These are phyloP conservation scores for Siniperca scherzeri DNA, from an alignment of 2,797 vertebrate genomes.

Conservation along the genomic window DNA sequence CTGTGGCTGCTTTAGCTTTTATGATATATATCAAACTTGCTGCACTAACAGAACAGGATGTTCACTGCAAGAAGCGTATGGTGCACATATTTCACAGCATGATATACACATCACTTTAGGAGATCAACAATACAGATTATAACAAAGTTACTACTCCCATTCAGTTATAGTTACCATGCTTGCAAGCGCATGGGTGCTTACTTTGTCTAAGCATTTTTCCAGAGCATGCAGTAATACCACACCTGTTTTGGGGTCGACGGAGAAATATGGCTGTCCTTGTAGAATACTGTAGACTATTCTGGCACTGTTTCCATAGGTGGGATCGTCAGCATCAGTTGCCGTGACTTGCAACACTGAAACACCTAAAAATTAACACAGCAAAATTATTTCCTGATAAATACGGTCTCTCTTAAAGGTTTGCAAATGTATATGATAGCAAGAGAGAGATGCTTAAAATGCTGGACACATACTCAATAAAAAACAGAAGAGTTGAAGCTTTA, in stretches of 20 bases:
- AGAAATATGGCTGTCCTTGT: conserved; percentile 99
- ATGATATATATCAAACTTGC: conserved; percentile 57
- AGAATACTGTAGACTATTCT: conserved; percentile 98
- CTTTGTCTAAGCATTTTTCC: conserved; percentile 4
- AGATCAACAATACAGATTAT: conserved; percentile 34
- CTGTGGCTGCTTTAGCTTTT: conserved; percentile 61
- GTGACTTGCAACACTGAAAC: conserved; percentile 98
- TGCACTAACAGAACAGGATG: conserved; percentile 52
- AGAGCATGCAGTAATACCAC: conserved; percentile 17
- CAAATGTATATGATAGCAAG: neutral
- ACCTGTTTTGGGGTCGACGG: conserved; percentile 99
- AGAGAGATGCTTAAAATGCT: neutral
- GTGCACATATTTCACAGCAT: conserved; percentile 20
- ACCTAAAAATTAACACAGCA: conserved; percentile 81
- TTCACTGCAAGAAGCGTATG: conserved; percentile 4
- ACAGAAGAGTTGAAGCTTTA: neutral
- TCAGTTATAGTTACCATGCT: conserved; percentile 28
- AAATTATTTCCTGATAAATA: neutral
- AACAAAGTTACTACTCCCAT: conserved; percentile 20
- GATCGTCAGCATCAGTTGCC: conserved; percentile 96
- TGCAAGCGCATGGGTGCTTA: neutral
- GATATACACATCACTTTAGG: conserved; percentile 45
- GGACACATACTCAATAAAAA: neutral
- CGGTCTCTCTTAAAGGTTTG: neutral
- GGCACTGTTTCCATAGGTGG: conserved; percentile 98